Base-by-base conservation (phyloP, 2,888 invertebrate species). In the Dendrolimus pini region DNA sequence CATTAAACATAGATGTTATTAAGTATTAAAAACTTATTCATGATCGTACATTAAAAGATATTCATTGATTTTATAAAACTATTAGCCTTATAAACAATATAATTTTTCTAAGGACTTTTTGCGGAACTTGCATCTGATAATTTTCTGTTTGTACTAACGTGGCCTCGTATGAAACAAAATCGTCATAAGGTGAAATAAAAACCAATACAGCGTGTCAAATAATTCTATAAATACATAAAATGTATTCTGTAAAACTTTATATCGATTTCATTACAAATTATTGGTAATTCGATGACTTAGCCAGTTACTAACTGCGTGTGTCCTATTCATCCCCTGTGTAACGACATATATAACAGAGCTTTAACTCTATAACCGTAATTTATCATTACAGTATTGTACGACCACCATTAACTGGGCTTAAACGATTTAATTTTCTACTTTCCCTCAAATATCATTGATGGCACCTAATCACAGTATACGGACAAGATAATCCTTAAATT, bases 401-500 rank as follows among this genome's bases (percentile, higher is more conserved):
- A 70, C 73, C 68, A 67, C 82, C 82, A 85, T 88, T 83, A 87
- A 78, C 78, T 71, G 68, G 79, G 85, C 80, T 87, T 85, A 83
- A 78, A 79, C 78, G 82, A 82, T 87, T 88, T 85, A 82, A 89
- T 87, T 88, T 84, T 79, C 75, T 78, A 79, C 82, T 83, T 85
- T 83, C 87, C 86, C 86, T 78, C 77, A 78, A 82, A 82, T 75
- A 74, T 78, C 79, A 82, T 30, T 82, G 80, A 81, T 74, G 75
- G 78, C 74, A 76, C 80, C 83, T 85, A 88, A 89, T 89, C 85
- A 85, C 84, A 68, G 75, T 76, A 75, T 74, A 82, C 79, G 75
- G 83, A 89, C 90, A 85, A 84, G 83, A 79, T 88, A 89, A 90
- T 90, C 89, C 88, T 74, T 70, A 73, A 81, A 90, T 90, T 89